phyloP scores from a whole-genome alignment of 1,140 invertebrate species.

The Hyles euphorbiae region DNA sequence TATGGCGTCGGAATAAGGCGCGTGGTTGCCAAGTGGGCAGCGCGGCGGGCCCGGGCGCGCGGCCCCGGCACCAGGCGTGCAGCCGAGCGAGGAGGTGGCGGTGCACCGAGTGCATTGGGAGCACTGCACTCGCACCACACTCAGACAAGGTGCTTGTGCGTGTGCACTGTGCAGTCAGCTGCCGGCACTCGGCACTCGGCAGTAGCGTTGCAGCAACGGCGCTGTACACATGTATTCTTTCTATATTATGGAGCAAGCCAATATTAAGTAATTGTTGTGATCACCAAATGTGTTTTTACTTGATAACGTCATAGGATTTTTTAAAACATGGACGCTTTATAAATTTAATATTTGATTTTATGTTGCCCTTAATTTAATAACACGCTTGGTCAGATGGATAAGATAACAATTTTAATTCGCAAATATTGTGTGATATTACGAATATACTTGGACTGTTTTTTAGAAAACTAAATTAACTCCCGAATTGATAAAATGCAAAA shows the following conservation, averaged over 20 bases:
- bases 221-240: not conserved
- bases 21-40: slow-evolving; percentile 63
- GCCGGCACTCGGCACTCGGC: not conserved
- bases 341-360: too few species aligned
- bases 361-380: too few species aligned
- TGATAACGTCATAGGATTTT: too few species aligned
- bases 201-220: not conserved
- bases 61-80: slow-evolving; percentile 57
- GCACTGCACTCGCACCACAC: slow-evolving; percentile 31
- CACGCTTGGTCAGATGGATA: too few species aligned
- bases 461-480: too few species aligned
- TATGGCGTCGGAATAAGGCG: too few species aligned
- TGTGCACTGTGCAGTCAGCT: too few species aligned
- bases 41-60: slow-evolving; percentile 38
- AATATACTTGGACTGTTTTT: too few species aligned
- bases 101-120: slow-evolving; percentile 26
- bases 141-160: slow-evolving; percentile 41
- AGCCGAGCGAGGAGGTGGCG: slow-evolving; percentile 30
- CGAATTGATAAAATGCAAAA: too few species aligned
- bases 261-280: not conserved
- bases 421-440: too few species aligned
- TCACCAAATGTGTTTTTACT: not conserved
- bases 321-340: too few species aligned
- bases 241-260: not conserved
- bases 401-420: too few species aligned